phyloP scores from a whole-genome alignment of 2,888 invertebrate genomes.

The Yponomeuta sedellus region DNA sequence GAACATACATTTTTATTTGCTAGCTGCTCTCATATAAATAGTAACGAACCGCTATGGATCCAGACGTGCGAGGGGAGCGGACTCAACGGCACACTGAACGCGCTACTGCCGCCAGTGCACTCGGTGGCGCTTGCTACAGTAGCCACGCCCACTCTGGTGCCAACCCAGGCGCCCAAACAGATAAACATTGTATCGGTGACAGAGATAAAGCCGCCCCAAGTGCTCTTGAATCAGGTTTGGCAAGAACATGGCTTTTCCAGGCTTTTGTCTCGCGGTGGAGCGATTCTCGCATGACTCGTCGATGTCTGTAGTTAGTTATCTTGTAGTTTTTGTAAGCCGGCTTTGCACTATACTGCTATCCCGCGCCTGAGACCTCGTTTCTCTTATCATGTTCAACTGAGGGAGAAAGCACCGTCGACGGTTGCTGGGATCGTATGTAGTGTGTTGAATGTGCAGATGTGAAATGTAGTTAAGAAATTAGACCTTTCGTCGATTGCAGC shows the following conservation, averaged over 20 bases:
- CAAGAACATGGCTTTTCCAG: conserved; percentile 8
- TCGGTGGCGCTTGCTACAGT: conserved; percentile 27
- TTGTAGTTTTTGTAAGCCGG: too few species aligned
- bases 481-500: too few species aligned
- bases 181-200: conserved; percentile 35
- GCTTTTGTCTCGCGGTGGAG: conserved; percentile 2
- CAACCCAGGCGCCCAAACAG: conserved; percentile 36
- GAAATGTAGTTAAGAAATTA: too few species aligned
- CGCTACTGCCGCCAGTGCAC: conserved; percentile 49
- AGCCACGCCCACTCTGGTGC: conserved; percentile 32
- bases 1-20: not conserved
- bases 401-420: too few species aligned
- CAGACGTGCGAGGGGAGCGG: conserved; percentile 42
- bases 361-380: too few species aligned
- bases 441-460: too few species aligned
- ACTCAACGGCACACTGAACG: conserved; percentile 45
- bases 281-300: not conserved
- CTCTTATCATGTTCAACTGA: too few species aligned
- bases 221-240: conserved; percentile 42
- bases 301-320: too few species aligned
- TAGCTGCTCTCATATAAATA: not conserved
- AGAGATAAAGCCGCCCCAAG: conserved; percentile 28
- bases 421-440: too few species aligned
- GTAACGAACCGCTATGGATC: conserved; percentile 9
- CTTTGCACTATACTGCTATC: too few species aligned